Conservation (phyloP, 2,113 vertebrate genomes). For the Cacatua alba region DNA sequence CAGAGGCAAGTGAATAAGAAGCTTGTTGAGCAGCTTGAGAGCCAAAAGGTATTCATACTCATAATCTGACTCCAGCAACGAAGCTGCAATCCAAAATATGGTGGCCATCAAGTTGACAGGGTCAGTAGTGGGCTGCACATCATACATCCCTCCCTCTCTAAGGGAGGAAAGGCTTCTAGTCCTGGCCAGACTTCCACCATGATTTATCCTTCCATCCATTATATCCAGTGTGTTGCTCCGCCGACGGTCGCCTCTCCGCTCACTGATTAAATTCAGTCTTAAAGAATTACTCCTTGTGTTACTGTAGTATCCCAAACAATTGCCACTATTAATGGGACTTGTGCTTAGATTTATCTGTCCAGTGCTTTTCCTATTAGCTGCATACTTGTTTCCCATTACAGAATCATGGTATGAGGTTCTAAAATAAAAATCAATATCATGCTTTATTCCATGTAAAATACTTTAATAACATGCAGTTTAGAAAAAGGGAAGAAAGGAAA, state of each 20-base stretch:
- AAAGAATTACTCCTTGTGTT: constrained; percentile 91
- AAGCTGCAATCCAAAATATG: constrained; percentile 96
- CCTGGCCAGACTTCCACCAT: constrained; percentile 89
- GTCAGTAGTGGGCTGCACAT: constrained; percentile 87
- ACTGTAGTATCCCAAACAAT: constrained; percentile 80
- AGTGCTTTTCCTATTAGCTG: constrained; percentile 96
- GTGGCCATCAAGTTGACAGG: constrained; percentile 94
- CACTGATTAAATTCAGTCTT: constrained; percentile 86
- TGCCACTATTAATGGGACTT: constrained; percentile 77
- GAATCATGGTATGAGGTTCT: constrained; percentile 87
- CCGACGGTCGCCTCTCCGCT: constrained; percentile 85
- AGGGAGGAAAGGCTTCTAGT: constrained; percentile 95
- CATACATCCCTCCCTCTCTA: constrained; percentile 83
- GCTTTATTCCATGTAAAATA: background rate
- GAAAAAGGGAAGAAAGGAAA: background rate
- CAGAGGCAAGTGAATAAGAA: constrained; percentile 93
- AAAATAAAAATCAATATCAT: background rate
- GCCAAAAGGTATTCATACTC: constrained; percentile 98
- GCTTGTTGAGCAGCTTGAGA: constrained; percentile 92
- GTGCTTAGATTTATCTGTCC: constrained; percentile 94
- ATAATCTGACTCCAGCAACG: constrained; percentile 95
- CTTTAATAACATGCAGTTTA: background rate
- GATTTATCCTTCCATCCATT: constrained; percentile 88
- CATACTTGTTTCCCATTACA: constrained; percentile 90
- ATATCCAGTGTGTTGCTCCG: constrained; percentile 97